Evolutionary conservation across 2,888 invertebrate genomes (phyloP), one percentile per base, ranked within the genome.

Genomic region (Tetramorium bicarinatum): DNA sequence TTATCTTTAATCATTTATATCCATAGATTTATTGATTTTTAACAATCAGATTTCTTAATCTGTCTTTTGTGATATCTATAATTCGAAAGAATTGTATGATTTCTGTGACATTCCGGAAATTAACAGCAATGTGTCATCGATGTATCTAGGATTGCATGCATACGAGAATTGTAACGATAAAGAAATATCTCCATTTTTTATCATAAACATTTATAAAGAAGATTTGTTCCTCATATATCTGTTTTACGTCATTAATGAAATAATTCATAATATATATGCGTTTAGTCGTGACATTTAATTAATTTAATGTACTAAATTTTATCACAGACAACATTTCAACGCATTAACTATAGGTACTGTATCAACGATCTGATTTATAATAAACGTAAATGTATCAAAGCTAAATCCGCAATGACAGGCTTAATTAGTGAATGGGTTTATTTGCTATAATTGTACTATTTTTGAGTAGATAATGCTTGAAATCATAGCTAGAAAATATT

Each of bases 341-440:
- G 41, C 18, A 44, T 76, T 76, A 38, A 64, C 64, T 47, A 34
- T 18, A 18, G 25, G 3, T 34, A 15, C 9, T 44, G 11, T 66
- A 66, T 77, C 41, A 56, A 69, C n/a, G 29, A n/a, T 54, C 8
- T 54, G 67, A 75, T 62, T 38, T 62, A 75, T 54, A 54, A 66
- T 56, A 15, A 66, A 69, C n/a, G n/a, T 18, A 69, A 67, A 38
- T 41, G 41, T 41, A 54, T 44, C 21, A 67, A 54, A 77, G 77
- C 47, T n/a, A 29, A 54, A 44, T 69, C 11, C 41, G 29, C 18
- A 18, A 2, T 69, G 54, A 79, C 44, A 44, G 15, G 41, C 56
- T 79, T 79, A 79, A 79, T 79, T 79, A 79, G 29, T 15, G 44
- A 44, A 34, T 7, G 29, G 29, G 4, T 15, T 79, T 69, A 66